phyloP scores from a whole-genome alignment of 2,888 invertebrate genomes.

The Lithophane socia region DNA sequence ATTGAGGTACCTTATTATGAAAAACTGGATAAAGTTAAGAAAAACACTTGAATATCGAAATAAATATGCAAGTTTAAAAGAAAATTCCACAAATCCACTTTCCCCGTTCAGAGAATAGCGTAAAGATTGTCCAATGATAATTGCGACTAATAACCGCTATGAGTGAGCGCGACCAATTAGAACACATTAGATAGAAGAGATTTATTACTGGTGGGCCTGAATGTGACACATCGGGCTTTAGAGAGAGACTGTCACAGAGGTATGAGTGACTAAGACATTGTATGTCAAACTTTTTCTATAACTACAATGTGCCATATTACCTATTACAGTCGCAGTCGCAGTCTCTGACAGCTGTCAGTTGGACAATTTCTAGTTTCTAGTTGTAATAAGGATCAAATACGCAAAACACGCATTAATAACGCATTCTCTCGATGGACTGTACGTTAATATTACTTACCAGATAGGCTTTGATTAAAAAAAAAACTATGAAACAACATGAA shows the following conservation, averaged over 20 bases:
- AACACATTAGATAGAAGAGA: not conserved
- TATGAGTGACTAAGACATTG: not conserved
- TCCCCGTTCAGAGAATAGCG: conserved; percentile 46
- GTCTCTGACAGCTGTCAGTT: too few species aligned
- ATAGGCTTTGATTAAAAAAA: not conserved
- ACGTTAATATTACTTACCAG: not conserved
- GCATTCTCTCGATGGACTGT: too few species aligned
- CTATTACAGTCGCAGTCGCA: too few species aligned
- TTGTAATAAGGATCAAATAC: too few species aligned
- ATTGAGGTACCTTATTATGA: too few species aligned
- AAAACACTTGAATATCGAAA: not conserved
- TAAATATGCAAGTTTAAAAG: conserved; percentile 30
- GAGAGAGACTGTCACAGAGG: not conserved
- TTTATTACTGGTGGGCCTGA: not conserved
- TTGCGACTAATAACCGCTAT: conserved; percentile 25
- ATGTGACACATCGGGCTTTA: not conserved
- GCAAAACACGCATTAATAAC: too few species aligned
- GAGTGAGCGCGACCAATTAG: conserved; percentile 39
- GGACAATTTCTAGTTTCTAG: too few species aligned
- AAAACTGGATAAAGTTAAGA: not conserved
- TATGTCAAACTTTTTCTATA: not conserved
- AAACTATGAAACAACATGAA: not conserved
- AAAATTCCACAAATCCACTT: conserved; percentile 41
- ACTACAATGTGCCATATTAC: not conserved
- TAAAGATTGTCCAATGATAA: conserved; percentile 45